Base-by-base conservation (phyloP, 2,888 invertebrate species). In the Dinocampus coccinellae region DNA sequence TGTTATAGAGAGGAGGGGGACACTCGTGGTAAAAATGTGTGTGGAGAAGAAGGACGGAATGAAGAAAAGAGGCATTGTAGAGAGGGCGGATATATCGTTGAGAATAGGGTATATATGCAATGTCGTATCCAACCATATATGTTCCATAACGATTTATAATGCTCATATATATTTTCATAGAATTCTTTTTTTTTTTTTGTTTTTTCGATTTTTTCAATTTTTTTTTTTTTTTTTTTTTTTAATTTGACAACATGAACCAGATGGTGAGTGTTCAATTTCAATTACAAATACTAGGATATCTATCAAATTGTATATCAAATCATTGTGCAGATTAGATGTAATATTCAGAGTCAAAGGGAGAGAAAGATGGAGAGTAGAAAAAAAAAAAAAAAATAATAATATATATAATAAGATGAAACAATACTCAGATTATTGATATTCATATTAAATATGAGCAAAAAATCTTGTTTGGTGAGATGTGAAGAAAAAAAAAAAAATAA, bases 71-170 rank as follows among this genome's bases (percentile, higher is more conserved):
- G 75, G 75, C 60, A 20, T 62, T 57, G 47, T n/a, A 47, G n/a
- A 60, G 58, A 57, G 73, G 75, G 72, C 66, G 75, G 77, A 77
- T 73, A 72, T 74, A 75, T 75, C 55, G 72, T 76, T 72, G 76
- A 75, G 74, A 20, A 47, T 6, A 20, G n/a, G 16, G 4, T 47
- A 7, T 20, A 20, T 47, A 47, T 76, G 76, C 75, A 79, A 75
- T 74, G 77, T 78, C 80, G 76, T 78, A 74, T 80, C 72, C 76
- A 75, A 77, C 75, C 77, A 74, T 78, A 77, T 79, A 77, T 73
- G 74, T 74, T 78, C 79, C 80, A 83, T 80, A 82, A 83, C 80
- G 79, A 82, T 83, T 83, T 83, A 83, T 83, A 82, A 80, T 77
- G 76, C 68, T 77, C 77, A 81, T 77, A 80, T 80, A 81, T 80